These are phyloP conservation scores for Ochlodes sylvanus DNA, from an alignment of 2,888 invertebrate species.

Conservation along the genomic window DNA sequence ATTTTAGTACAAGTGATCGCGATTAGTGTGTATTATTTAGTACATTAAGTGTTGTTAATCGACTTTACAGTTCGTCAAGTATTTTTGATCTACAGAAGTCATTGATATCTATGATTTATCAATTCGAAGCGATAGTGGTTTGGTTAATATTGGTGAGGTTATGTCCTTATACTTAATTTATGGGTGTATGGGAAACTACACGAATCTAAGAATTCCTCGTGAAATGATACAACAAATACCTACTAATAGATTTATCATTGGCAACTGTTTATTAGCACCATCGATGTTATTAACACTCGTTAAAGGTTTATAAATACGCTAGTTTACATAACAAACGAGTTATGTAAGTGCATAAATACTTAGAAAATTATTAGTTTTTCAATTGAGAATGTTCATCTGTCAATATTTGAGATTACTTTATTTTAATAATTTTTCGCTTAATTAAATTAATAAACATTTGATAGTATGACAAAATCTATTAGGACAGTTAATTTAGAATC, in stretches of 20 bases:
- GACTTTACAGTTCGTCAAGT: not conserved
- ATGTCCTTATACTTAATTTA: constrained; percentile 22
- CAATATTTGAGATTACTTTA: too few relatives aligned
- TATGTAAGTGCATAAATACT: not conserved
- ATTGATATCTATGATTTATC: constrained; percentile 52
- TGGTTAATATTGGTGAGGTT: constrained; percentile 50
- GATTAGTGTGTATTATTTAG: constrained; percentile 40
- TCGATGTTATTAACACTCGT: constrained; percentile 56
- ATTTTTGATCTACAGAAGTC: constrained; percentile 46
- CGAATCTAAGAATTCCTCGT: constrained; percentile 10
- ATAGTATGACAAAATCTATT: too few relatives aligned
- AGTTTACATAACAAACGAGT: constrained; percentile 46
- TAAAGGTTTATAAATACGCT: constrained; percentile 50
- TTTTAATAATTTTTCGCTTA: too few relatives aligned
- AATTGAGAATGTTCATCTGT: too few relatives aligned
- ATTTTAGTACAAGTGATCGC: constrained; percentile 42
- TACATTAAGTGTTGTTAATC: constrained; percentile 12
- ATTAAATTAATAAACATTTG: too few relatives aligned
- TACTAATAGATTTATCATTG: constrained; percentile 52
- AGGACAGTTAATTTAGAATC: too few relatives aligned
- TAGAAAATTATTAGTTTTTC: not conserved
- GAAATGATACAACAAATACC: constrained; percentile 44
- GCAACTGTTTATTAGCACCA: constrained; percentile 44
- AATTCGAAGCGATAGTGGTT: constrained; percentile 76
- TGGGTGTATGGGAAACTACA: constrained; percentile 28